A percentile compares a stretch with the other conserved stretches of the same genome.
phyloP scores from a whole-genome alignment of 2,113 vertebrate species.

The Rhinolophus sinicus region DNA sequence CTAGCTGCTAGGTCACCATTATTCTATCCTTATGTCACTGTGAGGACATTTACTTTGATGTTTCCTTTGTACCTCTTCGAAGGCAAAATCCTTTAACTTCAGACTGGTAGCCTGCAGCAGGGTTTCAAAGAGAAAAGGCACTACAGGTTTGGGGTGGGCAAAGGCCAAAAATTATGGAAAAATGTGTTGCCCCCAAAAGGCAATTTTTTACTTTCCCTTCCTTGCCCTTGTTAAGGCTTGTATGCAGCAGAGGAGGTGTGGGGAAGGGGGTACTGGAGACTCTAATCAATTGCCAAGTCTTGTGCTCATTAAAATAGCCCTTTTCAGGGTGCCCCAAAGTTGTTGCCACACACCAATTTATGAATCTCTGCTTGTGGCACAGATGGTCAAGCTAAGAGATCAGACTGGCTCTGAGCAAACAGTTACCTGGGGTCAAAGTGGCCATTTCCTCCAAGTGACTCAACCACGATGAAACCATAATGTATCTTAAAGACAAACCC shows the following conservation, averaged over 20 bases:
- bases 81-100: conserved; percentile 82
- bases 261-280: neutral
- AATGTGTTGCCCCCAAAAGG: neutral
- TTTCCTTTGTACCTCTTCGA: conserved; percentile 85
- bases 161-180: conserved; percentile 74
- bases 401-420: neutral
- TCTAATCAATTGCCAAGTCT: conserved; percentile 6
- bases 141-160: conserved; percentile 77
- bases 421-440: neutral
- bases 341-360: neutral
- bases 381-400: conserved; percentile 57
- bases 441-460: neutral
- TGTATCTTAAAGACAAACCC: conserved; percentile 55
- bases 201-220: conserved; percentile 7
- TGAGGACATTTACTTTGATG: conserved; percentile 89
- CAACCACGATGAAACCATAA: neutral
- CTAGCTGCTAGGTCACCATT: conserved; percentile 89
- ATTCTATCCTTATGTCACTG: conserved; percentile 88
- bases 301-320: neutral
- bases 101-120: conserved; percentile 66
- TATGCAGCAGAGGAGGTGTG: conserved; percentile 22
- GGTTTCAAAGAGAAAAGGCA: conserved; percentile 46
- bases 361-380: conserved; percentile 56
- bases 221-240: neutral
- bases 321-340: conserved; percentile 37